Evolutionary conservation across 1,140 invertebrate species (phyloP).

Genomic region (Forficula auricularia): DNA sequence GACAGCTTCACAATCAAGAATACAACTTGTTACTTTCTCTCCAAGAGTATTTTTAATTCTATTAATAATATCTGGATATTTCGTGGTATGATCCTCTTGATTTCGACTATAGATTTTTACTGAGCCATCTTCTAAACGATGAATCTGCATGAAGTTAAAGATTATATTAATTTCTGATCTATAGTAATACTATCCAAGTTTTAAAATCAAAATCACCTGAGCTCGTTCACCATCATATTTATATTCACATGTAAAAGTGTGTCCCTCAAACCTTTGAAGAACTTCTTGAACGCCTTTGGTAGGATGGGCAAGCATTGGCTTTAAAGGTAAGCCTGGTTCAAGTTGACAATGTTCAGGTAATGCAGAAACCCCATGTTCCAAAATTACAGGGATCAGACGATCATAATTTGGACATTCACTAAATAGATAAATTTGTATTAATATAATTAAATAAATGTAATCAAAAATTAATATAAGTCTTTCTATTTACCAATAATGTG

Average conservation of each 20-base stretch:
- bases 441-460: constrained; percentile 7
- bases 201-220: constrained; percentile 45
- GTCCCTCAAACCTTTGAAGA: constrained; percentile 71
- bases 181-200: background rate
- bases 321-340: constrained; percentile 83
- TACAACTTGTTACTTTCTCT: constrained; percentile 56
- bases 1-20: constrained; percentile 92
- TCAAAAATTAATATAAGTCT: background rate
- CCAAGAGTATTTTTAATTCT: constrained; percentile 44
- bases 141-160: constrained; percentile 38
- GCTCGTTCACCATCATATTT: constrained; percentile 99
- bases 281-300: constrained; percentile 87
- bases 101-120: constrained; percentile 86
- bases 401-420: constrained; percentile 96
- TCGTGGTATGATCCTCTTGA: constrained; percentile 94
- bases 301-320: constrained; percentile 98
- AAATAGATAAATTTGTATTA: constrained; percentile 15
- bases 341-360: constrained; percentile 72
- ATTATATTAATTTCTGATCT: no score
- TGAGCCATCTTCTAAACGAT: constrained; percentile 45
- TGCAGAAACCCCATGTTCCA: constrained; percentile 61
- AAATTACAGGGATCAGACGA: constrained; percentile 59
- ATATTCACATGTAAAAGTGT: constrained; percentile 95
- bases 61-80: constrained; percentile 90
- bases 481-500: constrained; percentile 65